Evolutionary conservation across 2,797 vertebrate genomes (phyloP), one percentile per base, ranked within the genome.

Genomic region (Schizopygopsis pylzovi): DNA sequence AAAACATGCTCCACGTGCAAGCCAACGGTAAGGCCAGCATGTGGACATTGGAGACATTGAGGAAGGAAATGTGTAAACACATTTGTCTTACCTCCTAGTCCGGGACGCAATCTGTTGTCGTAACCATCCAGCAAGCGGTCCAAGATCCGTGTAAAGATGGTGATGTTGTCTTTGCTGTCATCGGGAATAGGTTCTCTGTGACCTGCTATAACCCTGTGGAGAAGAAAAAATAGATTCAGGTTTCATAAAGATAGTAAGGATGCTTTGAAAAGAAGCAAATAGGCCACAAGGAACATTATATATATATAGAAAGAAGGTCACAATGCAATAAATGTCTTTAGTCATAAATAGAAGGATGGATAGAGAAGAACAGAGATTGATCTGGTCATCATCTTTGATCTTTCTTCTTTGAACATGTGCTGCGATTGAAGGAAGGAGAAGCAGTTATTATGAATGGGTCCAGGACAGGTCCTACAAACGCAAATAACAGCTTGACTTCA

Each of bases 81-180:
- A 83, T 82, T 80, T 63, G 41, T 71, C 95, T 95, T 90, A 99
- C 98, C 98, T 96, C 98, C 98, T 22, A 99, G 96, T 12, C 98
- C 98, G 0, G 98, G 98, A 87, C 98, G 94, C 87, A 99, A 95
- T 83, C 98, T 94, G 94, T 99, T 99, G 94, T 99, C 98, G 1
- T 99, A 99, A 49, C 98, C 98, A 71, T 99, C 98, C 92, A 99
- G 77, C 90, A 99, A 96, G 88, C 98, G 93, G 93, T 99, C 98
- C 70, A 99, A 93, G 91, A 99, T 99, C 82, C 97, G 95, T 8
- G 98, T 99, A 91, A 98, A 99, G 90, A 99, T 98, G 85, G 98
- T 99, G 94, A 98, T 99, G 92, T 99, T 99, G 92, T 99, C 98
- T 86, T 95, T 98, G 89, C 96, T 96, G 90, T 98, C 98, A 72